A percentile compares a stretch with the other conserved stretches of the same genome.
Evolutionary conservation across 1,140 invertebrate species (phyloP).

Genomic region (Drosophila azteca): DNA sequence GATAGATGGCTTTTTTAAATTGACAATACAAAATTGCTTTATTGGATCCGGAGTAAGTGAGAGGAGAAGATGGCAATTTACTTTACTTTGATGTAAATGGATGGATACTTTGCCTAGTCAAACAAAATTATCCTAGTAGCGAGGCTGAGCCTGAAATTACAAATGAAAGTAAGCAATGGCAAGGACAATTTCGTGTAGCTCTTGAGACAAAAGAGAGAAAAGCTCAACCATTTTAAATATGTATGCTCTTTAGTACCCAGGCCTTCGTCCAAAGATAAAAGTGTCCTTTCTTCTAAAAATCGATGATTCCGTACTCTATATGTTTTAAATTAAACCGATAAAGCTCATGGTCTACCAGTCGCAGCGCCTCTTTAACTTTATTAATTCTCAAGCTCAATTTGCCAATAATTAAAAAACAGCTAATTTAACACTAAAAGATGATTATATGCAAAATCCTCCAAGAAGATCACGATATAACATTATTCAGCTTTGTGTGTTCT

Average conservation of each 20-base stretch:
- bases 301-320: no score
- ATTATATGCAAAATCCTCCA: no score
- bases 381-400: no score
- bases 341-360: no score
- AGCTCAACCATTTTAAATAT: constrained; percentile 32
- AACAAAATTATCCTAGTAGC: constrained; percentile 27
- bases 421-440: no score
- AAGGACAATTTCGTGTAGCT: neutral
- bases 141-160: constrained; percentile 6
- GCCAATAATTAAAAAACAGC: no score
- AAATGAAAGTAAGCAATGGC: neutral
- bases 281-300: no score
- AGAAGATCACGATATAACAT: no score
- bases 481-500: no score
- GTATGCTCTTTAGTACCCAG: neutral
- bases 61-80: constrained; percentile 29
- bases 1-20: constrained; percentile 73
- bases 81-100: constrained; percentile 48
- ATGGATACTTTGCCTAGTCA: constrained; percentile 11
- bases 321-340: no score
- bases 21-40: constrained; percentile 74
- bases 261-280: no score
- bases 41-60: constrained; percentile 34
- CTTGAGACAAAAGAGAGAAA: neutral
- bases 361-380: no score